Evolutionary conservation across 2,113 vertebrate genomes (phyloP), one percentile per base, ranked within the genome.

Genomic region (Motacilla tschutschensis): DNA sequence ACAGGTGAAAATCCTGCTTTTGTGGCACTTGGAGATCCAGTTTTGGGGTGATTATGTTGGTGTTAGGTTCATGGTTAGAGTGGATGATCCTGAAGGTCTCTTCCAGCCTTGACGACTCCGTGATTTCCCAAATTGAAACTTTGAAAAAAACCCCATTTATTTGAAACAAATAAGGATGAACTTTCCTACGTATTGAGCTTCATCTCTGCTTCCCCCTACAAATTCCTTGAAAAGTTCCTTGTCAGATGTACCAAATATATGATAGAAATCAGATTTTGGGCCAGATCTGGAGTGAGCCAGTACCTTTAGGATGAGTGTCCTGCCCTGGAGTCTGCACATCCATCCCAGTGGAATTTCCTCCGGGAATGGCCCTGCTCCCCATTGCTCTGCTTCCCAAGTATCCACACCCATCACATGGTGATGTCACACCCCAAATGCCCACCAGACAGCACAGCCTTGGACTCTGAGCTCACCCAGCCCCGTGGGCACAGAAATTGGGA

Each of bases 321-420:
- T 66, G 43, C 36, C 16, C 33, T 50, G 64, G 36, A 6, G 3
- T 15, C 12, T 41, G 24, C 36, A 50, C 29, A 43, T 15, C 38
- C 70, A 36, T n/a, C 70, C 28, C 35, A 71, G 14, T 5, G 33
- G 33, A 33, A 33, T 75, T 66, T 38, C 7, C 25, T 1, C 9
- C 7, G 29, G 46, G 35, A 19, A 35, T 9, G 40, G 36, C 21
- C 7, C 51, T 73, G 46, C 13, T 78, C 36, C 70, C 35, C 54
- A 44, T 9, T n/a, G 28, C 44, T 67, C 35, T 48, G 43, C 70
- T 48, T 59, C 46, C 44, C 65, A 67, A 2, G 4, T 5, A 15
- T 22, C 41, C 44, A 29, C 14, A 5, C 9, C 40, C 14, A 12
- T 35, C 44, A 17, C 12, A 1, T 0, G 29, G 13, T 5, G 20